Evolutionary conservation across 1,140 invertebrate genomes (phyloP).

Genomic region (Drosophila micromelanica): DNA sequence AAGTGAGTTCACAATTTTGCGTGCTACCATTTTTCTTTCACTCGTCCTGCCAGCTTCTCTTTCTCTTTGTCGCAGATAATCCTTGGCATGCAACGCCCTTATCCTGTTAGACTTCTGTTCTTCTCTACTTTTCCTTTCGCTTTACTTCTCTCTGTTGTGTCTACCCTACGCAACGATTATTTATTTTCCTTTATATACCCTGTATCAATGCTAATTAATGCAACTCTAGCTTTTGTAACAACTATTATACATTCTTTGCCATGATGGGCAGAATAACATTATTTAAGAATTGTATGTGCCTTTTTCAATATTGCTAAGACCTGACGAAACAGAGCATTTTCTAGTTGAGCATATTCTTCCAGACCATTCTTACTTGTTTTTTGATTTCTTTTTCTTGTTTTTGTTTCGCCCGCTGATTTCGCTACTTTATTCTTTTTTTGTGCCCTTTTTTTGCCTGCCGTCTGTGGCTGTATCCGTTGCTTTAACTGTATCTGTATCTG

Average conservation of each 20-base stretch:
- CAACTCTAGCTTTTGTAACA: background rate
- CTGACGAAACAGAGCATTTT: constrained; percentile 4
- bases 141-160: constrained; percentile 2
- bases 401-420: constrained; percentile 73
- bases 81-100: constrained; percentile 81
- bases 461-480: constrained; percentile 30
- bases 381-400: constrained; percentile 32
- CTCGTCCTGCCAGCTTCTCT: constrained; percentile 35
- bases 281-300: background rate
- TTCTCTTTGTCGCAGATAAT: constrained; percentile 56
- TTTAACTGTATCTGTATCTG: constrained; percentile 42
- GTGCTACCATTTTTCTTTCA: constrained; percentile 78
- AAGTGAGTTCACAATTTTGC: constrained; percentile 82
- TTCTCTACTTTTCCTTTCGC: constrained; percentile 29
- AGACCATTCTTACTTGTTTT: background rate
- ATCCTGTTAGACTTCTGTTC: constrained; percentile 80
- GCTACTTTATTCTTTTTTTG: constrained; percentile 82
- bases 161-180: constrained; percentile 3
- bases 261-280: background rate
- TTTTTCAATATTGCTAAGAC: no score
- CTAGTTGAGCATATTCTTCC: background rate
- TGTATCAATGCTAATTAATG: background rate
- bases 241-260: background rate
- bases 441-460: constrained; percentile 42
- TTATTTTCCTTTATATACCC: constrained; percentile 29